A percentile compares a stretch with the other conserved stretches of the same genome.
These are phyloP conservation scores for Drosophila mimica DNA, from an alignment of 2,888 invertebrate species.

Conservation along the genomic window DNA sequence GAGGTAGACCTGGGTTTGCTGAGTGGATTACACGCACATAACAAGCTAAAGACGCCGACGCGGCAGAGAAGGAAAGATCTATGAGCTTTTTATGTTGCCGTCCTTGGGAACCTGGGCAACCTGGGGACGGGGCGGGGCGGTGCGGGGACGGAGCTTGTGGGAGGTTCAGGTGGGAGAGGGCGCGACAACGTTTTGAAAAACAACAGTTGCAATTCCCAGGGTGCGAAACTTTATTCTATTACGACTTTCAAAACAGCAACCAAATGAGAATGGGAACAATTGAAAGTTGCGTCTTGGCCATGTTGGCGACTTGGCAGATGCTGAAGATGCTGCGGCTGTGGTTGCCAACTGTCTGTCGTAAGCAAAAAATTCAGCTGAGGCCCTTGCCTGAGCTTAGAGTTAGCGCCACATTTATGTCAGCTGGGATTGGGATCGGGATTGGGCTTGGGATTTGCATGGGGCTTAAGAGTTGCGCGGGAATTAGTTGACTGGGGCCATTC, in stretches of 20 bases:
- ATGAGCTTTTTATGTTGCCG: slow-evolving; percentile 62
- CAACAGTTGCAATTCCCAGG: slow-evolving; percentile 80
- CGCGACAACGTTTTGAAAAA: slow-evolving; percentile 52
- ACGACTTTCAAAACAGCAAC: slow-evolving; percentile 52
- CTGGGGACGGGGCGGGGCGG: background rate
- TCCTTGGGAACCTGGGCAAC: slow-evolving; percentile 24
- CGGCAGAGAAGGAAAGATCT: slow-evolving; percentile 53
- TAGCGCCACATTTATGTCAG: slow-evolving; percentile 68
- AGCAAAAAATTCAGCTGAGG: slow-evolving; percentile 23
- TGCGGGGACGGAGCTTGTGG: background rate
- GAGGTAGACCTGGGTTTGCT: slow-evolving; percentile 10
- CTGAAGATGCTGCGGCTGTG: slow-evolving; percentile 39
- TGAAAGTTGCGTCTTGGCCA: slow-evolving; percentile 60
- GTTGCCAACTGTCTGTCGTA: slow-evolving; percentile 45
- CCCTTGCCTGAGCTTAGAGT: background rate
- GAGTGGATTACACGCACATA: slow-evolving; percentile 71
- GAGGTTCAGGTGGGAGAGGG: slow-evolving; percentile 56
- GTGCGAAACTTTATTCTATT: slow-evolving; percentile 79
- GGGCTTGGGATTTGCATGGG: slow-evolving; percentile 61
- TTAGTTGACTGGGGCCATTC: slow-evolving; percentile 64
- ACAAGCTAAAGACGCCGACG: slow-evolving; percentile 58
- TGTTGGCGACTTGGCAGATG: slow-evolving; percentile 7
- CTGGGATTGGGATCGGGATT: slow-evolving; percentile 71
- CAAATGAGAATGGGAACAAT: slow-evolving; percentile 55
- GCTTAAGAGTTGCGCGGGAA: slow-evolving; percentile 61